Evolutionary conservation across 1,140 invertebrate genomes (phyloP).

Genomic region (Uloborus diversus): DNA sequence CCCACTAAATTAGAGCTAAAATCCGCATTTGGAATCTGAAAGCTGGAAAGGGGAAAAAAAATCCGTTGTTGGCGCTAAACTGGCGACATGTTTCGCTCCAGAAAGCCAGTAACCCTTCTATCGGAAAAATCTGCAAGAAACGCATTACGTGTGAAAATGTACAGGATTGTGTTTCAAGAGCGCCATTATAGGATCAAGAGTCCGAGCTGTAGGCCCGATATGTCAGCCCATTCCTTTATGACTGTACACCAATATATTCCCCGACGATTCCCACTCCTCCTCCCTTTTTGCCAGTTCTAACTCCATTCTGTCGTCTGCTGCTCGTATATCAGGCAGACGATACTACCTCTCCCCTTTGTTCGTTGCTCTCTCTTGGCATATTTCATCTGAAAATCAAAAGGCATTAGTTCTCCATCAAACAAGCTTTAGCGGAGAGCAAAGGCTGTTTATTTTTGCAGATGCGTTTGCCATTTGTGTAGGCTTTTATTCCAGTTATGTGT

Average conservation of each 20-base stretch:
- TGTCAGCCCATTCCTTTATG: slow-evolving; percentile 49
- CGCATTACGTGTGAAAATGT: slow-evolving; percentile 56
- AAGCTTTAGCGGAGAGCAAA: slow-evolving; percentile 29
- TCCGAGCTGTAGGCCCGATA: slow-evolving; percentile 40
- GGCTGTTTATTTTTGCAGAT: slow-evolving; percentile 50
- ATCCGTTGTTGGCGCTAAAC: background rate
- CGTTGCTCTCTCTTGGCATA: slow-evolving; percentile 22
- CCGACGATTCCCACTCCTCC: slow-evolving; percentile 13
- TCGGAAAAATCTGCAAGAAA: slow-evolving; percentile 55
- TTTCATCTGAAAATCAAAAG: slow-evolving; percentile 53
- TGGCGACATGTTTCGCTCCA: slow-evolving; percentile 20
- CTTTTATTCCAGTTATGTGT: slow-evolving; percentile 40
- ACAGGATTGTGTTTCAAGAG: slow-evolving; percentile 56
- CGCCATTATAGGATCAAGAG: slow-evolving; percentile 55
- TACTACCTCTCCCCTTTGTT: slow-evolving; percentile 34
- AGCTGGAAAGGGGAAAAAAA: too few species aligned
- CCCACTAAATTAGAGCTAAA: too few species aligned
- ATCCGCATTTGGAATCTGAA: too few species aligned
- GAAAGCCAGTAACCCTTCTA: slow-evolving; percentile 21
- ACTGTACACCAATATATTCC: slow-evolving; percentile 53
- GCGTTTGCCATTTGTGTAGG: slow-evolving; percentile 13
- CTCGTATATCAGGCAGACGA: slow-evolving; percentile 49
- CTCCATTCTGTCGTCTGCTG: slow-evolving; percentile 27
- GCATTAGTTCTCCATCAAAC: slow-evolving; percentile 55
- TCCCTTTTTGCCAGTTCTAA: slow-evolving; percentile 8